A percentile compares a stretch with the other conserved stretches of the same genome.
Conservation (phyloP, 2,888 invertebrate genomes). For the Lissocephala sabroskyi region DNA sequence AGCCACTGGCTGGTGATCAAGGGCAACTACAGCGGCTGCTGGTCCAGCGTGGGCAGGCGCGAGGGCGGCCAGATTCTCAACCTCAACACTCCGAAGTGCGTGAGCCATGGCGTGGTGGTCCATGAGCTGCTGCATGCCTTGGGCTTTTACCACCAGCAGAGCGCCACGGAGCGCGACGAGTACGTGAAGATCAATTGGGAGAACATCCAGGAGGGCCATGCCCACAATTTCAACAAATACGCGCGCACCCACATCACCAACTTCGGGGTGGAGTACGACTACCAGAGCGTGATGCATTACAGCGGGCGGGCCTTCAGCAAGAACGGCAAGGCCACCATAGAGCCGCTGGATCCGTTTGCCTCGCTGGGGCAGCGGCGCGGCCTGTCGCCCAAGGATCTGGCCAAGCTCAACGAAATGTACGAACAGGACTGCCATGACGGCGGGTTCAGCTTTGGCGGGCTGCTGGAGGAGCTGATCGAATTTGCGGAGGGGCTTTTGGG, state of each 20-base stretch:
- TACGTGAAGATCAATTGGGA: constrained; percentile 83
- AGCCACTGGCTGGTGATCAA: constrained; percentile 76
- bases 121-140: constrained; percentile 87
- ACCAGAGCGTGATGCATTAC: constrained; percentile 83
- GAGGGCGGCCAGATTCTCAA: constrained; percentile 78
- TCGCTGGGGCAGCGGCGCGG: constrained; percentile 74
- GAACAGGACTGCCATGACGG: constrained; percentile 65
- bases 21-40: constrained; percentile 76
- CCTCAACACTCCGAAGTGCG: constrained; percentile 75
- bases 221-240: constrained; percentile 79
- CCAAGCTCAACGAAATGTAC: constrained; percentile 75
- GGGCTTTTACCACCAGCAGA: constrained; percentile 90
- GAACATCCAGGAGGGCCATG: constrained; percentile 75
- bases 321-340: constrained; percentile 79
- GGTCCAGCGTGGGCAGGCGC: constrained; percentile 78
- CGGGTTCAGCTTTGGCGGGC: constrained; percentile 45
- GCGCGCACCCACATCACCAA: constrained; percentile 77
- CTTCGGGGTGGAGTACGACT: constrained; percentile 81
- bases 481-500: constrained; percentile 50
- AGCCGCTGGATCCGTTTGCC: constrained; percentile 74
- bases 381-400: constrained; percentile 74
- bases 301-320: constrained; percentile 79
- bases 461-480: constrained; percentile 56
- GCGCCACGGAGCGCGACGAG: constrained; percentile 83
- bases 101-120: constrained; percentile 78